phyloP scores from a whole-genome alignment of 2,888 invertebrate species.

The Stenichneumon culpator region DNA sequence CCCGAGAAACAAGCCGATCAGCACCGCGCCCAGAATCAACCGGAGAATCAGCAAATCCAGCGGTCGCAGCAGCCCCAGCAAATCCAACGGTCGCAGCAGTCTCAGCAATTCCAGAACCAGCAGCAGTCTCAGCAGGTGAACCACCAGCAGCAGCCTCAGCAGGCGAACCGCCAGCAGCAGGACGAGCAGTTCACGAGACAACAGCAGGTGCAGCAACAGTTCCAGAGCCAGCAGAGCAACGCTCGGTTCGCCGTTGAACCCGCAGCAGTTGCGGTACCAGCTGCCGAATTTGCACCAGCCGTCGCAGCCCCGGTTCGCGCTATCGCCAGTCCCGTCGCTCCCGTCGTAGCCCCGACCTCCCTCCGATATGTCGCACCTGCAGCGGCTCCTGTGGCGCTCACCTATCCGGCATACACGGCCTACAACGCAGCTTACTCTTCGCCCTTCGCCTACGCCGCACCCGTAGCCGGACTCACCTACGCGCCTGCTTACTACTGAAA shows the following conservation, averaged over 20 bases:
- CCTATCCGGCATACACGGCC: conserved; percentile 76
- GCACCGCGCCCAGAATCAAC: conserved; percentile 25
- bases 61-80: conserved; percentile 51
- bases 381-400: conserved; percentile 70
- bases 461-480: conserved; percentile 78
- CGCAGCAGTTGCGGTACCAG: conserved; percentile 40
- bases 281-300: conserved; percentile 52
- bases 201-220: conserved; percentile 36
- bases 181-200: conserved; percentile 54
- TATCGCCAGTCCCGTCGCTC: conserved; percentile 69
- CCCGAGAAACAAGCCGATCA: conserved; percentile 50
- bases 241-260: conserved; percentile 38
- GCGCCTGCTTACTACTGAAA: conserved; percentile 72
- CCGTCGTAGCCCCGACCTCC: conserved; percentile 41
- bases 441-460: conserved; percentile 79
- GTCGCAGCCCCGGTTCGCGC: conserved; percentile 71
- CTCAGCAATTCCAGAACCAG: conserved; percentile 86
- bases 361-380: conserved; percentile 72
- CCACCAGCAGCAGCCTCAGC: conserved; percentile 19
- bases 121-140: conserved; percentile 85
- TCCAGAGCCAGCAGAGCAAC: conserved; percentile 40
- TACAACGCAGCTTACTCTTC: conserved; percentile 80
- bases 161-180: conserved; percentile 65
- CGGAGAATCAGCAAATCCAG: conserved; percentile 52
- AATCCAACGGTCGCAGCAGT: conserved; percentile 81